A percentile compares a stretch with the other conserved stretches of the same genome.
Evolutionary conservation across 2,797 vertebrate species (phyloP).

Genomic region (Spea hammondii): DNA sequence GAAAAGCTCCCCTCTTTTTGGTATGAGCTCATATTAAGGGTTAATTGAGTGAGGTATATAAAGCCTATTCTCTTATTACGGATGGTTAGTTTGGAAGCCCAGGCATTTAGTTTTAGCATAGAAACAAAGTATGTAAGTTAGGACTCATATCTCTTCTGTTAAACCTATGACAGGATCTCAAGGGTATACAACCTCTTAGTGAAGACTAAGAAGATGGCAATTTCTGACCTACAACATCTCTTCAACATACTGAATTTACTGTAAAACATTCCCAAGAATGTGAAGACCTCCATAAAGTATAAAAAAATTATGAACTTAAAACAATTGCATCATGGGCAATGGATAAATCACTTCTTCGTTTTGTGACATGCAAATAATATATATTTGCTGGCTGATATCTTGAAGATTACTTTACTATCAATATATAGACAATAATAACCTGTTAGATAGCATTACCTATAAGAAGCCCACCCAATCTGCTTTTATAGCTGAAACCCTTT

Average conservation of each 20-base stretch:
- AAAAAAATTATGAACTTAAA: no score
- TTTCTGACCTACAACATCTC: background rate
- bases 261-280: background rate
- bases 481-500: slow-evolving; percentile 83
- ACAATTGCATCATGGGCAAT: slow-evolving; percentile 46
- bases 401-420: slow-evolving; percentile 81
- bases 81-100: no score
- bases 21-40: no score
- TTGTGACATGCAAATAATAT: slow-evolving; percentile 80
- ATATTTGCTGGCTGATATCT: slow-evolving; percentile 79
- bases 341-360: slow-evolving; percentile 59
- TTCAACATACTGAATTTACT: background rate
- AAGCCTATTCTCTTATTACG: no score
- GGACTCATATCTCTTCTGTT: no score
- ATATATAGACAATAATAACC: slow-evolving; percentile 82
- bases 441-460: slow-evolving; percentile 83
- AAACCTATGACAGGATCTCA: no score
- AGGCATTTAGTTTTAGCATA: no score
- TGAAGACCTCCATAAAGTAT: background rate
- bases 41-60: no score
- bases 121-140: no score
- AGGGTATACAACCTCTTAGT: no score
- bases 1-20: no score
- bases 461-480: slow-evolving; percentile 81
- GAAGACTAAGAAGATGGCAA: no score